Evolutionary conservation across 2,888 invertebrate species (phyloP).

Genomic region (Antitype chi): DNA sequence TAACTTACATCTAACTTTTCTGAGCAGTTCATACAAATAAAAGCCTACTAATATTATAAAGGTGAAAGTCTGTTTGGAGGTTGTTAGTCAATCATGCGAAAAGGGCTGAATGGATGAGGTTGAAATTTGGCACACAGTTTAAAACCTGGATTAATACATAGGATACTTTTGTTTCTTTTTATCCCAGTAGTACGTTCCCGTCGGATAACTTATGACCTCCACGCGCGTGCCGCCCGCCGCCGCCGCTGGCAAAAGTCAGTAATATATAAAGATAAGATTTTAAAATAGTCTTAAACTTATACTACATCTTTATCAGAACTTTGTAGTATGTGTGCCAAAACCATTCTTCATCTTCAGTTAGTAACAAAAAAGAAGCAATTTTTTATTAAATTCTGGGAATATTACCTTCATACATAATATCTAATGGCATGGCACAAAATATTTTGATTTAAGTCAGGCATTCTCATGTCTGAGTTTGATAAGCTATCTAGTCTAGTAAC

Average conservation of each 20-base stretch:
- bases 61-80: no score
- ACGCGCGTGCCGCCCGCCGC: no score
- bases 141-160: no score
- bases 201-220: no score
- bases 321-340: not conserved
- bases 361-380: not conserved
- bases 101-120: no score
- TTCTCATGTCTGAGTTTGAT: constrained; percentile 22
- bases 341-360: not conserved
- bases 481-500: constrained; percentile 38
- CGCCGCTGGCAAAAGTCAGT: no score
- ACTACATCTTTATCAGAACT: not conserved
- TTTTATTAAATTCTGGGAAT: not conserved
- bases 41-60: not conserved
- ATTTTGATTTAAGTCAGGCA: not conserved
- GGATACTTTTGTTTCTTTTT: no score
- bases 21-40: not conserved
- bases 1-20: not conserved
- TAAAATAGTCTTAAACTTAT: not conserved
- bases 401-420: no score
- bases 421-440: no score
- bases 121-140: fast-evolving
- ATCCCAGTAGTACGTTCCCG: no score
- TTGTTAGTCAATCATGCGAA: no score
- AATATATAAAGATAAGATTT: no score